phyloP scores from a whole-genome alignment of 2,888 invertebrate genomes.

The Corbicula japonica region DNA sequence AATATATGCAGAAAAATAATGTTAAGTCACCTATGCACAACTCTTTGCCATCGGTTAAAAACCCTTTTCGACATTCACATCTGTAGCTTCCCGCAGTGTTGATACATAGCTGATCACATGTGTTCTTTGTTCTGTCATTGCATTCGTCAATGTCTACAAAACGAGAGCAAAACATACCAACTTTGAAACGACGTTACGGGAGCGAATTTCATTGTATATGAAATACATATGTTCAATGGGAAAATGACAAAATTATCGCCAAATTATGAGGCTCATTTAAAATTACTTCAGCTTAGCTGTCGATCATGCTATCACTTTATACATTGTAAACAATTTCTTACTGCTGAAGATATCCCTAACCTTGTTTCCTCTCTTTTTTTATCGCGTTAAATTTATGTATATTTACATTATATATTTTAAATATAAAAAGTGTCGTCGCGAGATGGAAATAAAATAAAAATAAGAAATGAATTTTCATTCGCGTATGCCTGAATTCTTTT shows the following conservation, averaged over 20 bases:
- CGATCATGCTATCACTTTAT: background rate
- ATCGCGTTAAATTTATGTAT: too few species aligned
- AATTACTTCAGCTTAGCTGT: background rate
- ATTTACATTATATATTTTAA: too few species aligned
- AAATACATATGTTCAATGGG: background rate
- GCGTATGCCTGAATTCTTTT: background rate
- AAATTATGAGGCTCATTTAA: background rate
- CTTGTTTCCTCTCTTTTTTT: too few species aligned
- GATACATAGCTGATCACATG: constrained; percentile 27
- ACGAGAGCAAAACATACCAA: background rate
- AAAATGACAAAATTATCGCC: background rate
- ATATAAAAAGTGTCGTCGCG: background rate
- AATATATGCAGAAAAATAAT: constrained; percentile 8
- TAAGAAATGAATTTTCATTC: background rate
- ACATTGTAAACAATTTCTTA: too few species aligned
- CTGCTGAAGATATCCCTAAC: too few species aligned
- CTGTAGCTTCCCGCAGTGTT: constrained; percentile 23
- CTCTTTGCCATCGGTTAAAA: background rate
- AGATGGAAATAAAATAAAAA: background rate
- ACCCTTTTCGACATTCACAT: constrained; percentile 28
- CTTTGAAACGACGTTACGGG: background rate
- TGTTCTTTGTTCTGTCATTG: background rate
- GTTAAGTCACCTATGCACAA: too few species aligned
- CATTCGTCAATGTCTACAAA: constrained; percentile 39
- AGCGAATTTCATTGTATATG: background rate